Evolutionary conservation across 2,113 vertebrate species (phyloP).

Genomic region (Carassius gibelio): DNA sequence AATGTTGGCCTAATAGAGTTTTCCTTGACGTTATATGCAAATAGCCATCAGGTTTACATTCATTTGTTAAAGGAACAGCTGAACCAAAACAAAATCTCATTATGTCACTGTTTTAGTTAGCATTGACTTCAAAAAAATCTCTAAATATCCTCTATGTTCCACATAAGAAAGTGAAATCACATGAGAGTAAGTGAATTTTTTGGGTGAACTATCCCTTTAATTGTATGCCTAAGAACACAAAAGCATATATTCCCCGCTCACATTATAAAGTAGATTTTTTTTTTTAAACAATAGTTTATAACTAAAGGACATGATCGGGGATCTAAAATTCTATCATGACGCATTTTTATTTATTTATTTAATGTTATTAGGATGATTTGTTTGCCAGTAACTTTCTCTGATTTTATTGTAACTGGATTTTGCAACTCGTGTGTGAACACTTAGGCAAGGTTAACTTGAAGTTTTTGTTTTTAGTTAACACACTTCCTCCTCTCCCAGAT

Average conservation of each 20-base stretch:
- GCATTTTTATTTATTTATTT: background rate
- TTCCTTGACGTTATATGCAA: background rate
- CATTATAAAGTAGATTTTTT: background rate
- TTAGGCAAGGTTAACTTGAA: background rate
- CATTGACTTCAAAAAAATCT: background rate
- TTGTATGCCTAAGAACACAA: background rate
- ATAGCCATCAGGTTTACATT: background rate
- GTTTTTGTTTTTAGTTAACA: background rate
- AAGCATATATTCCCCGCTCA: background rate
- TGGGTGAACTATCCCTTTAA: background rate
- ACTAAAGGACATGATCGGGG: background rate
- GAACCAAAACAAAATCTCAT: background rate
- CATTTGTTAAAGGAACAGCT: background rate
- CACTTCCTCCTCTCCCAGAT: background rate
- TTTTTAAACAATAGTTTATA: background rate
- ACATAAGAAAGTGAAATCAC: background rate
- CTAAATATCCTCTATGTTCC: background rate
- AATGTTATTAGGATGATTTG: background rate
- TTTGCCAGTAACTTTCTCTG: background rate
- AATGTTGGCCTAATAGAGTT: background rate
- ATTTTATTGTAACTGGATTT: slow-evolving; percentile 1
- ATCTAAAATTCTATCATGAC: background rate
- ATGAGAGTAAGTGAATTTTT: background rate
- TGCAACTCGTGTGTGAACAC: background rate
- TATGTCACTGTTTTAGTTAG: background rate